Percentiles rank a stretch among this genome's conserved stretches.
phyloP scores from a whole-genome alignment of 2,113 vertebrate genomes.

The Indicator maculatus region DNA sequence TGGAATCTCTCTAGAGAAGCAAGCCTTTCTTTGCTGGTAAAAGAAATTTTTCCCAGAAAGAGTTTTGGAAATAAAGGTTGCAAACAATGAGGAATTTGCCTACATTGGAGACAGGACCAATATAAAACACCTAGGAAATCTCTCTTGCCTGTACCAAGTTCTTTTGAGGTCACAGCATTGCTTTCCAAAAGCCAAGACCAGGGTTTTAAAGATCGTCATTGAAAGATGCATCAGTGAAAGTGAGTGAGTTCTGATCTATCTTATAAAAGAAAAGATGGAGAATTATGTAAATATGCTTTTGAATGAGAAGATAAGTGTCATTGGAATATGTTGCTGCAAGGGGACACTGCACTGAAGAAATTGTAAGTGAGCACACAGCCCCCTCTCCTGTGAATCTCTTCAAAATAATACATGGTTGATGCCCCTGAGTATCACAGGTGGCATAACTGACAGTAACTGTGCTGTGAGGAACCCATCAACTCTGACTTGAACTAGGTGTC shows the following conservation, averaged over 20 bases:
- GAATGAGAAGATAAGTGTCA: background rate
- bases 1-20: background rate
- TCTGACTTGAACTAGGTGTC: background rate
- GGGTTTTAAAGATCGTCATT: background rate
- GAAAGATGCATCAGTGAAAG: background rate
- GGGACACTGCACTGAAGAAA: background rate
- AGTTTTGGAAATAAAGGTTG: background rate
- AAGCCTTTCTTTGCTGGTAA: background rate
- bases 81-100: background rate
- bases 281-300: background rate
- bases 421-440: background rate
- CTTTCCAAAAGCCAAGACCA: background rate
- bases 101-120: background rate
- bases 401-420: background rate
- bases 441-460: background rate
- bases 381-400: background rate
- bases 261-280: background rate
- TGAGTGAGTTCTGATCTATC: background rate
- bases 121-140: background rate
- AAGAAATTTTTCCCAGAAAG: background rate
- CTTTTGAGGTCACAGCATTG: background rate
- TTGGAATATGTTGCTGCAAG: background rate
- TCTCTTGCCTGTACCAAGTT: background rate
- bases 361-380: background rate
- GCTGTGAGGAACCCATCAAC: background rate